Conservation (phyloP, 2,888 invertebrate genomes). For the Plusia festucae region DNA sequence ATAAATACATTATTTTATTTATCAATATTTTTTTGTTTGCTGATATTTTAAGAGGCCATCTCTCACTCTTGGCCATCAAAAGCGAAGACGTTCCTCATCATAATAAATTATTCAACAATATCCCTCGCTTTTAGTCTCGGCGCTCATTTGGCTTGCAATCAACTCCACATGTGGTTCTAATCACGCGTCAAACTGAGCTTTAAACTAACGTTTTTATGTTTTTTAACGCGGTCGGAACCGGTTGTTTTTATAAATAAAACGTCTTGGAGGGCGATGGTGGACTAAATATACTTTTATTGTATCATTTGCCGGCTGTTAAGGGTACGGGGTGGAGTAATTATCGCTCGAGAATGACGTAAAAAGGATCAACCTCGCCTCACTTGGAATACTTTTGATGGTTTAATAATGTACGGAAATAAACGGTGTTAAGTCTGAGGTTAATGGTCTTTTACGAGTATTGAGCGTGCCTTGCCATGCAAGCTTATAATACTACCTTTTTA, state of each 20-base stretch:
- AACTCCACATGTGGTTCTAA: constrained; percentile 60
- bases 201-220: constrained; percentile 62
- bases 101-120: constrained; percentile 35
- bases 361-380: constrained; percentile 12
- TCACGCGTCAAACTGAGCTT: constrained; percentile 57
- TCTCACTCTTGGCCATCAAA: neutral
- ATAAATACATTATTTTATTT: neutral
- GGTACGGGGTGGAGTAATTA: constrained; percentile 33
- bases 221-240: constrained; percentile 57
- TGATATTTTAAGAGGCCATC: neutral
- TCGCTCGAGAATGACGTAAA: constrained; percentile 22
- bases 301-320: constrained; percentile 45
- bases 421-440: constrained; percentile 17
- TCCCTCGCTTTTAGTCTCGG: constrained; percentile 13
- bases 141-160: constrained; percentile 44
- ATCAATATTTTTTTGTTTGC: neutral
- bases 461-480: neutral
- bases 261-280: constrained; percentile 40
- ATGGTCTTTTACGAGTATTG: neutral
- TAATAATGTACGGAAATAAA: constrained; percentile 40
- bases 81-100: constrained; percentile 15
- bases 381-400: constrained; percentile 25
- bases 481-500: neutral
- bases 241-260: constrained; percentile 62
- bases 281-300: constrained; percentile 56